Base-by-base conservation (phyloP, 2,113 vertebrate species). In the Leucoraja erinaceus region DNA sequence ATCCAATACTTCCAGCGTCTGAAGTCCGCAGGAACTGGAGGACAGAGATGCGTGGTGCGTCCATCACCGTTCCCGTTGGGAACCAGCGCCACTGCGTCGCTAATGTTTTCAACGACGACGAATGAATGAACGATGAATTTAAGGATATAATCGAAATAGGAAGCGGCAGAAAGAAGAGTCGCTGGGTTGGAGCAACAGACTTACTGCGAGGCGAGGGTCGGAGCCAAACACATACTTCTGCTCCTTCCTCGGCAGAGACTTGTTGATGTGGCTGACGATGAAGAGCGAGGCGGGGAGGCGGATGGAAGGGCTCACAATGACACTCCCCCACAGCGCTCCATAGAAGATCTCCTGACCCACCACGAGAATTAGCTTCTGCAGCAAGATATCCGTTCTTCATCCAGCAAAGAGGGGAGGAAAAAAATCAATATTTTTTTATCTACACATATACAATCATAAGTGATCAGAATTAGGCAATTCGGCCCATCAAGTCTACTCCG, bases 241-340 rank as follows among this genome's bases (percentile, higher is more conserved):
- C 94, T 97, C 95, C 25, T 94, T 95, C 93, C 96, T 96, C 0
- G 97, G 94, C 0, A 92, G 33, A 0, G 95, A 96, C 93, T 96
- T 96, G 95, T 97, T 98, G 95, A 98, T 98, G 94, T 99, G 99
- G 91, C 95, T 95, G 94, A 99, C 98, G 1, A 99, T 95, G 31
- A 99, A 99, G 93, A 98, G 97, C 0, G 98, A 98, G 31, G 99
- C 98, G 0, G 98, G 98, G 0, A 99, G 97, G 63, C 99, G 96
- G 86, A 98, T 95, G 91, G 96, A 95, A 0, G 98, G 97, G 93
- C 96, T 98, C 93, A 96, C 95, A 94, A 99, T 95, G 90, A 97
- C 95, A 0, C 97, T 97, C 16, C 98, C 98, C 99, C 99, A 99
- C 0, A 99, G 96, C 0, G 97, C 96, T 0, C 97, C 96, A 54